Conservation (phyloP, 37 sponge, comb jelly and placozoan species). For the Chondrilla cf. caribensis region DNA sequence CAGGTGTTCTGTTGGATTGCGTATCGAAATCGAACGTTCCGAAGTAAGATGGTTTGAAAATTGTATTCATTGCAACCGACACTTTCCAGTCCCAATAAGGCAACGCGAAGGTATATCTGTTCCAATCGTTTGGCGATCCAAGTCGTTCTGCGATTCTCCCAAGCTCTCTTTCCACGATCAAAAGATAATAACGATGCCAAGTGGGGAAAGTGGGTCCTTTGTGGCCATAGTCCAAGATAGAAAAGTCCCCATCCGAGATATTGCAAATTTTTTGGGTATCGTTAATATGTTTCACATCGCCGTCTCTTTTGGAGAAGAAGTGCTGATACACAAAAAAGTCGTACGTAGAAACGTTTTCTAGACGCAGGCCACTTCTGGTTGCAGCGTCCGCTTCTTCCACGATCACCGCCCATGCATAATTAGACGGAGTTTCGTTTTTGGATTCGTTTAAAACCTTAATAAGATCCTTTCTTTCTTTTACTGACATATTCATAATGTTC, state of each 20-base stretch:
- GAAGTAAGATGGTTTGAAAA: neutral
- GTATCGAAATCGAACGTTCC: neutral
- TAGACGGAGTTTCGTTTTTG: neutral
- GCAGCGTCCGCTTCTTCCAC: neutral
- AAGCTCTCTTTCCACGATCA: conserved; percentile 12
- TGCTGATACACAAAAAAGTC: conserved; percentile 17
- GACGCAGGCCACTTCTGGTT: neutral
- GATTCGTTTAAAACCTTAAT: neutral
- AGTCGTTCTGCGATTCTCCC: neutral
- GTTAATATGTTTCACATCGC: neutral
- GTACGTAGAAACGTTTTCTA: conserved; percentile 25
- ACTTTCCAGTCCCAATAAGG: conserved; percentile 11
- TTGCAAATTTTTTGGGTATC: too few relatives aligned
- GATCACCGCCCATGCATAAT: conserved; percentile 1
- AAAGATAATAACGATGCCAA: conserved; percentile 30
- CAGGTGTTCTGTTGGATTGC: neutral
- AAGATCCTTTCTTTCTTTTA: neutral
- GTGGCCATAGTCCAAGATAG: conserved; percentile 16
- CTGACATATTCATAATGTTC: neutral
- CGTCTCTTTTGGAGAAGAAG: neutral
- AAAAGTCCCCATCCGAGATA: neutral
- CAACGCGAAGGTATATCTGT: neutral
- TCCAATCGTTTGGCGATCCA: neutral
- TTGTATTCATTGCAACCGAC: neutral
- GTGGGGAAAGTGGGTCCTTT: conserved; percentile 14